phyloP scores from a whole-genome alignment of 2,113 vertebrate genomes.

The Dinomys branickii region DNA sequence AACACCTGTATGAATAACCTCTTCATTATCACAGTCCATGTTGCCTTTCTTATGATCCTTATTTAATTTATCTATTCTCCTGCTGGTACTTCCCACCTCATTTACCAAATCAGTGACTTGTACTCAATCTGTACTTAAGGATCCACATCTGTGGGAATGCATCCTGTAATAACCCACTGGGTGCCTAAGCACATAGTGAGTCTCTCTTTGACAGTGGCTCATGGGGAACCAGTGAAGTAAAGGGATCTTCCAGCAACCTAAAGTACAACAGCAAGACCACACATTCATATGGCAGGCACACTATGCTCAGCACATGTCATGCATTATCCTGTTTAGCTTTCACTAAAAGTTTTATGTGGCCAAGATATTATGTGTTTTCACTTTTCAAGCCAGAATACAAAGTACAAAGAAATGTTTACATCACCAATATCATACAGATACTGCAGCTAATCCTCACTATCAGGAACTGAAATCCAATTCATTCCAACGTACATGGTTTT shows the following conservation, averaged over 20 bases:
- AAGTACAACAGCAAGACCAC: neutral
- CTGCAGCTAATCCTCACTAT: neutral
- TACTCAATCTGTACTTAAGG: neutral
- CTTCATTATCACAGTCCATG: neutral
- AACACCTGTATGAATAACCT: neutral
- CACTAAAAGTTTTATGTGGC: neutral
- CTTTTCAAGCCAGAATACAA: neutral
- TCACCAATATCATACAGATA: neutral
- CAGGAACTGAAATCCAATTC: neutral
- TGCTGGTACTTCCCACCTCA: neutral
- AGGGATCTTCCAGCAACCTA: neutral
- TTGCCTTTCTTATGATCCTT: neutral
- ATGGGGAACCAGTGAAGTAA: neutral
- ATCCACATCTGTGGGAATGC: neutral
- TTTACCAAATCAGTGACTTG: neutral
- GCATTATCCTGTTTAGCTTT: neutral
- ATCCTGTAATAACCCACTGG: neutral
- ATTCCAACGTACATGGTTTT: neutral
- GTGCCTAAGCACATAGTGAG: neutral
- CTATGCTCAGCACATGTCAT: neutral
- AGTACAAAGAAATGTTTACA: neutral
- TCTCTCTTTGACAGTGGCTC: neutral
- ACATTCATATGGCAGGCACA: neutral
- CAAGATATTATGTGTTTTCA: neutral
- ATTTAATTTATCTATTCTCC: neutral